Evolutionary conservation across 2,113 vertebrate species (phyloP).

Genomic region (Maylandia zebra): DNA sequence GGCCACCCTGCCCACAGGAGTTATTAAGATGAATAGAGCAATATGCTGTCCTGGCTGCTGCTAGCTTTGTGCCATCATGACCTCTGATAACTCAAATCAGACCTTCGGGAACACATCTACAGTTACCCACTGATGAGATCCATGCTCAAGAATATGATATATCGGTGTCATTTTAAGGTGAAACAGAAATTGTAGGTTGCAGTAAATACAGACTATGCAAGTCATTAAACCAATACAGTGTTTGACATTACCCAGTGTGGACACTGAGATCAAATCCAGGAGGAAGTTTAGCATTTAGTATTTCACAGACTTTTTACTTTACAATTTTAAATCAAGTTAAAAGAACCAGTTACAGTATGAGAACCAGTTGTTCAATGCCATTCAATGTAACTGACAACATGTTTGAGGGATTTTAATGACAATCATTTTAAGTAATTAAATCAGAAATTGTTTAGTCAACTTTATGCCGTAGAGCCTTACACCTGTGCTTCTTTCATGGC

Average conservation of each 20-base stretch:
- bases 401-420: background rate
- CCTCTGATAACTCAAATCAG: constrained; percentile 59
- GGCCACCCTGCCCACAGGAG: constrained; percentile 51
- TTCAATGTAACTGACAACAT: background rate
- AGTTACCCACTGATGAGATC: background rate
- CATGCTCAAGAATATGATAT: background rate
- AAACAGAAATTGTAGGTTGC: background rate
- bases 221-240: background rate
- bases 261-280: background rate
- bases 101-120: constrained; percentile 29
- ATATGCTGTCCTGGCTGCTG: constrained; percentile 22
- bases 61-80: constrained; percentile 46
- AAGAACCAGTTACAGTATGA: background rate
- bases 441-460: background rate
- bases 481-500: background rate
- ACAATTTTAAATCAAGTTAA: background rate
- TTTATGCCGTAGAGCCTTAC: background rate
- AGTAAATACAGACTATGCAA: background rate
- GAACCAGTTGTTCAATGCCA: background rate
- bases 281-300: background rate
- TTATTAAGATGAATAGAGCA: constrained; percentile 68
- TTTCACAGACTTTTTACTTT: background rate
- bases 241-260: background rate
- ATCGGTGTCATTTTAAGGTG: background rate
- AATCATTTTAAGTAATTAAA: background rate